Percentiles rank a stretch among this genome's conserved stretches.
phyloP scores from a whole-genome alignment of 2,797 vertebrate genomes.

The Chaetophractus vellerosus region DNA sequence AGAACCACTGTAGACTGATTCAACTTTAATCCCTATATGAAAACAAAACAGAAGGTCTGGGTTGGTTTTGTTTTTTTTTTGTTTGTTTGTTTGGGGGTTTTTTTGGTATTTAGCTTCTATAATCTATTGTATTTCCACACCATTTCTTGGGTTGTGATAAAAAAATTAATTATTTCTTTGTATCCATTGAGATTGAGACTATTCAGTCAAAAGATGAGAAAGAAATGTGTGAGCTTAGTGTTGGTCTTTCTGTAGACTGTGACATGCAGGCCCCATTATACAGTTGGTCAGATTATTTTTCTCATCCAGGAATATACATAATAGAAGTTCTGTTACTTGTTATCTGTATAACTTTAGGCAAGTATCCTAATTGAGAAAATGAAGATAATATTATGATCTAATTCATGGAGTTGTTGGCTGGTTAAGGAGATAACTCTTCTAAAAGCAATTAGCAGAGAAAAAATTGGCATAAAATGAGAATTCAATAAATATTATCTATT shows the following conservation, averaged over 20 bases:
- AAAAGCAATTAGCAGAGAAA: background rate
- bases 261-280: fast-evolving
- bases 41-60: background rate
- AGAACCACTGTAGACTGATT: background rate
- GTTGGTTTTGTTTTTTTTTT: background rate
- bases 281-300: background rate
- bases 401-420: background rate
- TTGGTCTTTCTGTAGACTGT: background rate
- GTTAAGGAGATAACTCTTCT: background rate
- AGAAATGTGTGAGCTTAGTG: background rate
- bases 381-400: background rate
- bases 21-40: background rate
- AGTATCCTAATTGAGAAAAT: background rate
- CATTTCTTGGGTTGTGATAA: background rate
- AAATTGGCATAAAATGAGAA: background rate
- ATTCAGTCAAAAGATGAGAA: background rate
- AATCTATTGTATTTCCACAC: background rate
- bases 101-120: background rate
- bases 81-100: too few species aligned
- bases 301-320: background rate
- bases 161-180: background rate
- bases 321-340: background rate
- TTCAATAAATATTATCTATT: background rate
- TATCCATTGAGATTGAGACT: background rate
- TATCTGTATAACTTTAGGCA: background rate